Base-by-base conservation (phyloP, 2,797 vertebrate genomes). In the Sebastes umbrosus region DNA sequence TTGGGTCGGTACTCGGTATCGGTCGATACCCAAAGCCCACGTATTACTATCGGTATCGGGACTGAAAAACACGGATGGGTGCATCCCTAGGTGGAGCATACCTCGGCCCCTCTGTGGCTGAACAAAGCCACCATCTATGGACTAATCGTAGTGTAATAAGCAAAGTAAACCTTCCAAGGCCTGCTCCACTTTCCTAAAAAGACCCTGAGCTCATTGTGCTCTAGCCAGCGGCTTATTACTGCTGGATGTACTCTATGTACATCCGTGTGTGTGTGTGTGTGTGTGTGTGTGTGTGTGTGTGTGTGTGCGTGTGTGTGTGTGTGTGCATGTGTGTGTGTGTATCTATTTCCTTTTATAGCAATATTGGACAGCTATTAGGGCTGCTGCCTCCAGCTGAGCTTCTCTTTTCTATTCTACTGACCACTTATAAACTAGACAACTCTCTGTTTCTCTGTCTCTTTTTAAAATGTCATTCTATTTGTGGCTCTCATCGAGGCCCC, bases 81-180 rank as follows among this genome's bases (percentile, higher is more conserved):
- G 74, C 32, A 29, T 70, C 52, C 52, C 86, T 80, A 88, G 79
- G 79, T 82, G 76, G 60, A 87, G 70, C 64, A 27, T 32, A 75
- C 76, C 69, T 62, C 20, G 27, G 79, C 54, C 74, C 74, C 72
- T 58, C 29, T 1, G 43, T 39, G 73, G 55, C 66, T 59, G 73
- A 82, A 91, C 86, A 90, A 88, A 91, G 85, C 69, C 74, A 58
- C 68, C 57, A n/a, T 84, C 86, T 90, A 87, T 83, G 71, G 83
- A 77, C 80, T 90, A 90, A 93, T 92, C 36, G 36, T 75, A 25
- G 84, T 89, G 84, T 87, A 93, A 91, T 92, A 90, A 93, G 80
- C 79, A 91, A 79, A 93, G 87, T 85, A 89, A 93, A 92, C 81
- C 90, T 68, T 87, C 79, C 83, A 84, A 82, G 86, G 82, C 79